Conservation (phyloP, 2,113 vertebrate species). For the Murina feae region DNA sequence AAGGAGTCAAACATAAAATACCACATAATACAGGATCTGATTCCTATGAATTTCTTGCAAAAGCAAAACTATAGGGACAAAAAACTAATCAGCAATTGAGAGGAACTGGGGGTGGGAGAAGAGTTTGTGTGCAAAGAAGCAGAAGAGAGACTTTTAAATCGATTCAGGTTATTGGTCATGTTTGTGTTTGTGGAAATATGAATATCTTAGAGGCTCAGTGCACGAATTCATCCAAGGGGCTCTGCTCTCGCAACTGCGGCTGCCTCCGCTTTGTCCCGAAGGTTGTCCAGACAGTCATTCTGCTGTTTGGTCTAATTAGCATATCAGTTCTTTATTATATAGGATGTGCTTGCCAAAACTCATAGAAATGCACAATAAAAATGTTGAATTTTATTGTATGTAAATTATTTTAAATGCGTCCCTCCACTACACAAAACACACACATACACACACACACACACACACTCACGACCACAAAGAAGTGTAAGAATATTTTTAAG, state of each 20-base stretch:
- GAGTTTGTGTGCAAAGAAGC: not conserved
- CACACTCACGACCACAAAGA: not conserved
- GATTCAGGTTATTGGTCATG: not conserved
- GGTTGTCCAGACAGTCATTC: too few relatives aligned
- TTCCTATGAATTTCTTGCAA: not conserved
- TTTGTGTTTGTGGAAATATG: not conserved
- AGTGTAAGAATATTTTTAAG: not conserved
- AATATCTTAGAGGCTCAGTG: not conserved
- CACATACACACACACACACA: too few relatives aligned
- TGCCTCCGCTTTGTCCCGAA: too few relatives aligned
- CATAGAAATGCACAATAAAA: not conserved
- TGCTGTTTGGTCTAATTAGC: too few relatives aligned
- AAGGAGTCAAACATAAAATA: not conserved
- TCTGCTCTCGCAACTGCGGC: fast-evolving
- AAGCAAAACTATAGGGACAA: not conserved
- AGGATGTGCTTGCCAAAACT: not conserved
- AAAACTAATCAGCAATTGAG: not conserved
- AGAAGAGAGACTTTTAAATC: not conserved
- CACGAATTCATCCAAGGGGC: too few relatives aligned
- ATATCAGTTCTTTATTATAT: too few relatives aligned
- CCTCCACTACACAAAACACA: fast-evolving
- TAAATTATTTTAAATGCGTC: not conserved
- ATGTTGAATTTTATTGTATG: not conserved
- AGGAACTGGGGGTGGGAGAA: not conserved
- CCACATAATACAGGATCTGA: not conserved